Conservation (phyloP, 2,113 vertebrate genomes). For the Pseudorhombus dupliciocellatus region DNA sequence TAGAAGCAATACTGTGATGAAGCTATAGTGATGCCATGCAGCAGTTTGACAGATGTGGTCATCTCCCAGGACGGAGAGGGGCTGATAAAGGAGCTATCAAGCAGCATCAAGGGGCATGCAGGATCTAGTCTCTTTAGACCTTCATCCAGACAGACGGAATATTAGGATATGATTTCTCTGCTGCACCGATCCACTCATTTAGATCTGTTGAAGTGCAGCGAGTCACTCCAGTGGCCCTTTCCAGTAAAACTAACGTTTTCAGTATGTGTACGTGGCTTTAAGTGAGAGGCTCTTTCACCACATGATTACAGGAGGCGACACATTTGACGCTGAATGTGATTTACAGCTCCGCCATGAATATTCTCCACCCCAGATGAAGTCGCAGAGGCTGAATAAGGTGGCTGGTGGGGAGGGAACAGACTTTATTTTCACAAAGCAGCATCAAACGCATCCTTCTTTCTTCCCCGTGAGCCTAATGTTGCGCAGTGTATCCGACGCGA, state of each 20-base stretch:
- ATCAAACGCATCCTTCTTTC: conserved; percentile 55
- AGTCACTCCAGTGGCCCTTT: not conserved
- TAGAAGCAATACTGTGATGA: not conserved
- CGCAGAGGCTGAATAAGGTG: conserved; percentile 30
- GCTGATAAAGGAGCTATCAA: not conserved
- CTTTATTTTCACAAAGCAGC: conserved; percentile 56
- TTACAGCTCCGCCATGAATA: conserved; percentile 30
- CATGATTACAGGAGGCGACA: conserved; percentile 15
- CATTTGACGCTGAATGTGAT: conserved; percentile 33
- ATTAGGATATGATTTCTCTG: conserved; percentile 1
- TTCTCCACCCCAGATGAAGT: conserved; percentile 43
- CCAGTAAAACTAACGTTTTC: conserved; percentile 4
- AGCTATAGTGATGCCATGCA: not conserved
- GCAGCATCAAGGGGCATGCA: not conserved
- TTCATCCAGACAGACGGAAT: conserved; percentile 5
- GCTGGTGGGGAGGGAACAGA: conserved; percentile 47
- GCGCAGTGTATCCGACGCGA: conserved; percentile 31
- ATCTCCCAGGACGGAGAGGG: not conserved
- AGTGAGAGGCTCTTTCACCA: conserved; percentile 16
- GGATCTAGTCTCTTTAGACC: not conserved
- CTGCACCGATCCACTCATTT: not conserved
- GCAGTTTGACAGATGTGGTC: not conserved
- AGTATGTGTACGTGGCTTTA: conserved; percentile 28
- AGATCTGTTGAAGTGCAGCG: not conserved
- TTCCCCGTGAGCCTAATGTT: conserved; percentile 57